A percentile compares a stretch with the other conserved stretches of the same genome.
Conservation (phyloP, 1,140 invertebrate genomes). For the Hyphantria cunea region DNA sequence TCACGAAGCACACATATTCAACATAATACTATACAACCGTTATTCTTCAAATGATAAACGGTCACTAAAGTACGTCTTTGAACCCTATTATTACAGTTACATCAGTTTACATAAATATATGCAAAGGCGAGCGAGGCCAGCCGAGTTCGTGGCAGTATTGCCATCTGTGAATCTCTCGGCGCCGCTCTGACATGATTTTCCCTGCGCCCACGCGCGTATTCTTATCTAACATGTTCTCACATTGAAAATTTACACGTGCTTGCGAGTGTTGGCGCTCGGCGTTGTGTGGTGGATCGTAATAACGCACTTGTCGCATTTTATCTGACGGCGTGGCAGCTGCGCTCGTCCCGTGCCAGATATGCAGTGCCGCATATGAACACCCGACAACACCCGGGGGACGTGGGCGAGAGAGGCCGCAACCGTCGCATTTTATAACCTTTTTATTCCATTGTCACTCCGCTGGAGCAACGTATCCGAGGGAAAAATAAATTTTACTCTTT, state of each 20-base stretch:
- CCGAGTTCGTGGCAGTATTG: constrained; percentile 16
- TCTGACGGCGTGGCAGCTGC: constrained; percentile 58
- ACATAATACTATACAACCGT: constrained; percentile 10
- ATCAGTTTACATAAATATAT: constrained; percentile 39
- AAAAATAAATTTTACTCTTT: constrained; percentile 80
- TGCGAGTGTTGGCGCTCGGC: constrained; percentile 51
- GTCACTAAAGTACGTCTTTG: constrained; percentile 19
- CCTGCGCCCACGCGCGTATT: constrained; percentile 56
- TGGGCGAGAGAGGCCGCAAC: constrained; percentile 63
- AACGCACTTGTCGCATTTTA: constrained; percentile 71
- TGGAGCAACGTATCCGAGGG: constrained; percentile 61
- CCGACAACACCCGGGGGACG: constrained; percentile 66
- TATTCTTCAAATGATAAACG: constrained; percentile 10
- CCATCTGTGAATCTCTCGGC: constrained; percentile 34
- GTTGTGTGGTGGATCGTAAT: constrained; percentile 57
- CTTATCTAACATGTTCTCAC: constrained; percentile 73
- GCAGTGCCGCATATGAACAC: constrained; percentile 50
- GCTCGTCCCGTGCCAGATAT: constrained; percentile 46
- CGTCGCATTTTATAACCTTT: constrained; percentile 78
- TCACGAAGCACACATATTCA: constrained; percentile 1
- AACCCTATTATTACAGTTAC: constrained; percentile 24
- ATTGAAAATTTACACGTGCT: constrained; percentile 78
- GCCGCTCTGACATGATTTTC: constrained; percentile 58
- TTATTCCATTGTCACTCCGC: constrained; percentile 78
- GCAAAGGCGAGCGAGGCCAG: constrained; percentile 38